Evolutionary conservation across 1,140 invertebrate genomes (phyloP).

Genomic region (Xylocopa sonorina): DNA sequence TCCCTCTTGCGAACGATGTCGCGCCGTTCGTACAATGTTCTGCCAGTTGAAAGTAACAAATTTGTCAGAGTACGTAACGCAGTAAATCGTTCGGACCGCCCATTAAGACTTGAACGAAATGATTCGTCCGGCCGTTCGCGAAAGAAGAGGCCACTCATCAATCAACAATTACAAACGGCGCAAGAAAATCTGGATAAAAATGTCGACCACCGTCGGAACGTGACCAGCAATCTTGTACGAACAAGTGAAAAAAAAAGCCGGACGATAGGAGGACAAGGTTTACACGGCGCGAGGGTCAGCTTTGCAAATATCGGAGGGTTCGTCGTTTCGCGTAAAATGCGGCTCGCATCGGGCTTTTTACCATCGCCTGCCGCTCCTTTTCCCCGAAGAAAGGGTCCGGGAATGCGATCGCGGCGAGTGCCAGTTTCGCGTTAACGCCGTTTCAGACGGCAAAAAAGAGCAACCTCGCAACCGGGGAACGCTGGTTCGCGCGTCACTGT

Average conservation of each 20-base stretch:
- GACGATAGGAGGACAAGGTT: neutral
- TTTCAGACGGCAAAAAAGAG: constrained; percentile 54
- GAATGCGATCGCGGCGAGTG: constrained; percentile 51
- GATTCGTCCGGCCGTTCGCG: neutral
- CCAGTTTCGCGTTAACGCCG: constrained; percentile 61
- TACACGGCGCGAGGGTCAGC: constrained; percentile 50
- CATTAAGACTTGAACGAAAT: neutral
- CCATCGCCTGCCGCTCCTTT: constrained; percentile 35
- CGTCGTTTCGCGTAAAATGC: constrained; percentile 30
- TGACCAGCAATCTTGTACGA: constrained; percentile 24
- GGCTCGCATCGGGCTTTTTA: constrained; percentile 29
- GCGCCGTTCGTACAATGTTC: too few relatives aligned
- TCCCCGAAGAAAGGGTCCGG: constrained; percentile 52
- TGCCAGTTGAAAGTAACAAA: too few relatives aligned
- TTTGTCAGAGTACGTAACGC: too few relatives aligned
- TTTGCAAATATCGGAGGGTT: constrained; percentile 64
- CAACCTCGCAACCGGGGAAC: neutral
- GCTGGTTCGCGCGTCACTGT: constrained; percentile 25
- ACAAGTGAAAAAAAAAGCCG: neutral
- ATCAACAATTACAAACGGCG: constrained; percentile 6
- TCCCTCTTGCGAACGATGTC: too few relatives aligned
- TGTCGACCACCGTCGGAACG: neutral
- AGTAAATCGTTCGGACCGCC: too few relatives aligned
- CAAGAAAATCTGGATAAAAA: constrained; percentile 9
- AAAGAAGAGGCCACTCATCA: neutral